phyloP scores from a whole-genome alignment of 2,797 vertebrate species.

The Molossus alvarezi region DNA sequence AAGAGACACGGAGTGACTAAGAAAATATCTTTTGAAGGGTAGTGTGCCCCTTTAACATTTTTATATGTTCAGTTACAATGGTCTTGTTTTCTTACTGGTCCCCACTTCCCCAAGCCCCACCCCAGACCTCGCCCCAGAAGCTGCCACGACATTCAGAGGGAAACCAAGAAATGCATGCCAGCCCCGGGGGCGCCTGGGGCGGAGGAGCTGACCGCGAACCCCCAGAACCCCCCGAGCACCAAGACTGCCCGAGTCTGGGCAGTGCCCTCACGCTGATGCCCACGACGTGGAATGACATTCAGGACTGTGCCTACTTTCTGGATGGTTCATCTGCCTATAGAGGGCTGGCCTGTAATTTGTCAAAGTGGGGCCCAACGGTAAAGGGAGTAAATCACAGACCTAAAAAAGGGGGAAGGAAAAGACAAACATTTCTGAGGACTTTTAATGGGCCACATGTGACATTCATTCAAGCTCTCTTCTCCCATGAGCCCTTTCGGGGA shows the following conservation, averaged over 20 bases:
- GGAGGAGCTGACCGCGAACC: background rate
- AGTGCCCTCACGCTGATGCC: background rate
- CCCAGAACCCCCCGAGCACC: background rate
- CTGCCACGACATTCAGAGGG: background rate
- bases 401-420: background rate
- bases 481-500: background rate
- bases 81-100: background rate
- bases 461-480: background rate
- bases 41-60: background rate
- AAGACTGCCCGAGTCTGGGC: background rate
- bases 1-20: background rate
- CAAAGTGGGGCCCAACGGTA: background rate
- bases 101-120: background rate
- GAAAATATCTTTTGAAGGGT: background rate
- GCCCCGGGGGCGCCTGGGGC: background rate
- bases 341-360: background rate
- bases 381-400: background rate
- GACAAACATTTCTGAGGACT: background rate
- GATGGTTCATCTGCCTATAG: background rate
- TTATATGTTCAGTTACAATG: background rate
- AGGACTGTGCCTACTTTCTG: background rate
- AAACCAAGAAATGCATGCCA: slow-evolving; percentile 9
- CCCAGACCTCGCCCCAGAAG: background rate
- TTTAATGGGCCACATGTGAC: background rate
- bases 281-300: background rate